Base-by-base conservation (phyloP, 2,113 vertebrate genomes). In the Xyrauchen texanus region DNA sequence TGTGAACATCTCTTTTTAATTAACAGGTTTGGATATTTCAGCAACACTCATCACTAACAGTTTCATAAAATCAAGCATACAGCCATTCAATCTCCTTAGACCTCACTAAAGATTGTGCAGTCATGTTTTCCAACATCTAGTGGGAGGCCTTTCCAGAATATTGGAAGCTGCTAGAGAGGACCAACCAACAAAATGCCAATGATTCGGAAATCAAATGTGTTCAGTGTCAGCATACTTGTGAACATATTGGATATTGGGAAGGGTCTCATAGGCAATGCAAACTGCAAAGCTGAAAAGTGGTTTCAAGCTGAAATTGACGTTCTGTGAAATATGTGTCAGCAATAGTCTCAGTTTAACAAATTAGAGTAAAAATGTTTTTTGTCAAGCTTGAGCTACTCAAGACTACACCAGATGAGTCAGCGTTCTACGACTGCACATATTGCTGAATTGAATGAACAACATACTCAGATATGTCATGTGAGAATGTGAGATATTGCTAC, bases 181-280 rank as follows among this genome's bases (percentile, higher is more conserved):
- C 21, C 21, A 34, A 34, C 21, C 21, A 34, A 34, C 21, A 1
- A 34, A 34, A 34, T 34, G 21, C 21, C 21, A 34, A 3, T 34
- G 21, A 3, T 34, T 34, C 21, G 1, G 21, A 34, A 34, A 34
- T 34, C 1, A 34, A 34, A 34, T 34, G 21, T 34, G 21, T 34
- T 34, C 21, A 34, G 21, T 34, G 21, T 34, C 21, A 34, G 21
- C 21, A 34, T 3, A 34, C 21, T 34, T 34, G 78, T 88, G 85
- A 84, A 84, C 85, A 87, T 85, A 42, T 5, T 63, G 58, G 45
- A 63, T 53, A 86, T 82, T 84, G 78, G 62, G 16, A 86, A 83
- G 84, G 70, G 75, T 75, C 8, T 65, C 16, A 76, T 46, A 77
- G 65, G 76, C 70, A 64, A 64, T 81, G 80, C 63, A 74, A 83